Conservation (phyloP, 2,888 invertebrate genomes). For the Sarcophaga caerulescens region DNA sequence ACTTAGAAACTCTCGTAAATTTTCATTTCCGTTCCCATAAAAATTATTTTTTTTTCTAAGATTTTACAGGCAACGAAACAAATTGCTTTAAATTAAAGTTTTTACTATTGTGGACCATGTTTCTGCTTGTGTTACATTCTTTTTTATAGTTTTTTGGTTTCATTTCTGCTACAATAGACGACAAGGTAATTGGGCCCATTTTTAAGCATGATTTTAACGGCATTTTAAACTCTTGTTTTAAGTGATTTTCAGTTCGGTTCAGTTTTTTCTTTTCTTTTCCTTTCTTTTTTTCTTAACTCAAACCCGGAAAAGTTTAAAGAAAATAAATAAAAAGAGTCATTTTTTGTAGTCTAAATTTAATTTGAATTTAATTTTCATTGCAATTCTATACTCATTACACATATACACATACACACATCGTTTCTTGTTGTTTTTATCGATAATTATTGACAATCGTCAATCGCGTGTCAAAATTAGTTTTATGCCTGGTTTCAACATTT, state of each 20-base stretch:
- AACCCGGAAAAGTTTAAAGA: conserved; percentile 4
- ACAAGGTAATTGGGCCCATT: conserved; percentile 60
- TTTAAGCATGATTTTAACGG: conserved; percentile 61
- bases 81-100: conserved; percentile 61
- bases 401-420: not conserved
- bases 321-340: not conserved
- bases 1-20: conserved; percentile 67
- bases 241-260: conserved; percentile 56
- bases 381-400: not conserved
- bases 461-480: conserved; percentile 49
- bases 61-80: conserved; percentile 53
- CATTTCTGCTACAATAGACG: conserved; percentile 5
- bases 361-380: not conserved
- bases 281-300: too few relatives aligned
- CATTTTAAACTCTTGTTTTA: conserved; percentile 31
- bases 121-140: not conserved
- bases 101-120: conserved; percentile 44
- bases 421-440: not conserved
- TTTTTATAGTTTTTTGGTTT: not conserved
- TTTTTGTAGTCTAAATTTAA: not conserved
- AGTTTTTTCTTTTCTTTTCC: conserved; percentile 3
- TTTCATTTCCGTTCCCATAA: conserved; percentile 68
- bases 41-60: not conserved
- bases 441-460: conserved; percentile 25
- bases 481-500: conserved; percentile 13